A percentile compares a stretch with the other conserved stretches of the same genome.
Conservation (phyloP, 2,888 invertebrate genomes). For the Nipponacmea schrenckii region DNA sequence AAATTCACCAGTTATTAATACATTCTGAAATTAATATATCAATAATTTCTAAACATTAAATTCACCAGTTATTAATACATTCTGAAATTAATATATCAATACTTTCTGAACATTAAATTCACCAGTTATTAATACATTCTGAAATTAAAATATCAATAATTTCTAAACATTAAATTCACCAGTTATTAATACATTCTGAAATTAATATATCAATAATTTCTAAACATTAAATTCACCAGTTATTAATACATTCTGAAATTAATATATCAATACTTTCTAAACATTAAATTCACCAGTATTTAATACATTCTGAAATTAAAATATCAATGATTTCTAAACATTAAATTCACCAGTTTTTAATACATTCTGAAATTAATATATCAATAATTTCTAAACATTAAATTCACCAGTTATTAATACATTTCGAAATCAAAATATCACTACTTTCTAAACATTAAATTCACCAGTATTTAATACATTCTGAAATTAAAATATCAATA, state of each 20-base stretch:
- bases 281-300: constrained; percentile 55
- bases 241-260: constrained; percentile 37
- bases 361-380: constrained; percentile 33
- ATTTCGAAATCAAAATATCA: no score
- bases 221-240: constrained; percentile 56
- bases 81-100: no score
- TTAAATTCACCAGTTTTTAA: constrained; percentile 53
- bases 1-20: constrained; percentile 49
- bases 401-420: constrained; percentile 49
- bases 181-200: constrained; percentile 38
- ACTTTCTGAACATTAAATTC: constrained; percentile 58
- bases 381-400: no score
- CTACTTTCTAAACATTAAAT: no score
- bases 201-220: no score
- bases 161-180: constrained; percentile 57
- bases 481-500: constrained; percentile 47
- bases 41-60: no score
- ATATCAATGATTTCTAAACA: no score
- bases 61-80: constrained; percentile 48
- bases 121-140: constrained; percentile 44
- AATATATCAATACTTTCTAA: no score
- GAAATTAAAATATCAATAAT: constrained; percentile 46
- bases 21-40: constrained; percentile 32
- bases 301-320: constrained; percentile 35
- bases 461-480: constrained; percentile 47